Conservation (phyloP, 2,888 invertebrate genomes). For the Diarsia rubi region DNA sequence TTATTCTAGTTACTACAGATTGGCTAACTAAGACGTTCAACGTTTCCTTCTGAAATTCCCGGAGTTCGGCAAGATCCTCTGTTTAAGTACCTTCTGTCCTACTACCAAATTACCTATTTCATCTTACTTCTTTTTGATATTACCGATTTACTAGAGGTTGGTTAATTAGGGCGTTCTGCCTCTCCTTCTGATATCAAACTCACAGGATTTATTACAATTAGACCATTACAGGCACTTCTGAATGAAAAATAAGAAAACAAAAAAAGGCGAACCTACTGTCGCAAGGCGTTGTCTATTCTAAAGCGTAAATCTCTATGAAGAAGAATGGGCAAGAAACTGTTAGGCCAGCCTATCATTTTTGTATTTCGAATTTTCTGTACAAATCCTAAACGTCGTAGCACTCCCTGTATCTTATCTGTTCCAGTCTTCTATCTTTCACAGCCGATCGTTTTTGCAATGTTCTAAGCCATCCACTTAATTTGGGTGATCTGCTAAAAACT, state of each 20-base stretch:
- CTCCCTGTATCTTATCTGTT: slow-evolving; percentile 11
- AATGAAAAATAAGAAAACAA: no score
- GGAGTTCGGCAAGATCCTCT: neutral
- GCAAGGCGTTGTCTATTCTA: no score
- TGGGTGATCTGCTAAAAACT: neutral
- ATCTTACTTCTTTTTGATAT: neutral
- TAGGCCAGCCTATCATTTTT: neutral
- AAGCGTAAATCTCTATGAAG: no score
- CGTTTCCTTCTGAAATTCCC: neutral
- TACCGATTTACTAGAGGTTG: neutral
- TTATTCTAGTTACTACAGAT: neutral
- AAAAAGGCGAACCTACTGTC: no score
- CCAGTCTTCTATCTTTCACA: neutral
- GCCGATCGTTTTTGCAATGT: neutral
- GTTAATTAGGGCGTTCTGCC: neutral
- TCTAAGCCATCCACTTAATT: neutral
- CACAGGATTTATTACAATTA: no score
- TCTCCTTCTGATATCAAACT: neutral
- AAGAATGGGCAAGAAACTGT: no score
- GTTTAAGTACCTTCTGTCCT: neutral
- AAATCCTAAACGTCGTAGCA: neutral
- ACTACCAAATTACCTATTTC: neutral
- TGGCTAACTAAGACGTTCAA: neutral
- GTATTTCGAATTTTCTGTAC: neutral
- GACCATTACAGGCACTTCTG: no score